phyloP scores from a whole-genome alignment of 1,140 invertebrate genomes.

The Odontomachus brunneus region DNA sequence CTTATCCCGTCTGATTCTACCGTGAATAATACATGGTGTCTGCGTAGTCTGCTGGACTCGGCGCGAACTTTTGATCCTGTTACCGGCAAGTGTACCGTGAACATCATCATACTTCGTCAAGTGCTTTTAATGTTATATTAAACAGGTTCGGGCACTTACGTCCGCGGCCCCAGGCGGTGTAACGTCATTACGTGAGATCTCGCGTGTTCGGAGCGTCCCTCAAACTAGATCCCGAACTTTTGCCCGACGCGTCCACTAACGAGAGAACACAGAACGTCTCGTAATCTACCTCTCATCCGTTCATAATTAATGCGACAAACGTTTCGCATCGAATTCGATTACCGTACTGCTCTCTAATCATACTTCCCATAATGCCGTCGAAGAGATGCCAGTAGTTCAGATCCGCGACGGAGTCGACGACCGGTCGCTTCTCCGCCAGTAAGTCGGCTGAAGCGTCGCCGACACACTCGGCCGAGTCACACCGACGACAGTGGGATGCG shows the following conservation, averaged over 20 bases:
- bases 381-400: background rate
- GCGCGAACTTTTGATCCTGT: conserved; percentile 2
- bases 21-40: conserved; percentile 52
- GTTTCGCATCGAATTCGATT: background rate
- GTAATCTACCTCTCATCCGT: background rate
- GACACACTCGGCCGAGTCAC: conserved; percentile 12
- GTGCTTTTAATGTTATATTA: conserved; percentile 7
- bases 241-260: background rate
- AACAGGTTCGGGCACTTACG: background rate
- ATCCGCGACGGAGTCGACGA: conserved; percentile 21
- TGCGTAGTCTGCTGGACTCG: background rate
- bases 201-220: background rate
- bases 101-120: background rate
- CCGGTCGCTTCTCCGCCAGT: background rate
- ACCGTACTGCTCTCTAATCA: too few relatives aligned
- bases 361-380: background rate
- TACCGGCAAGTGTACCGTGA: background rate
- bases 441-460: conserved; percentile 5
- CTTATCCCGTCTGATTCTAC: conserved; percentile 51
- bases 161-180: too few relatives aligned
- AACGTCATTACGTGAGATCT: background rate
- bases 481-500: conserved; percentile 12
- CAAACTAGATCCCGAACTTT: conserved; percentile 4
- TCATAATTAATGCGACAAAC: background rate
- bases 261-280: background rate